Evolutionary conservation across 2,113 vertebrate genomes (phyloP).

Genomic region (Podiceps cristatus): DNA sequence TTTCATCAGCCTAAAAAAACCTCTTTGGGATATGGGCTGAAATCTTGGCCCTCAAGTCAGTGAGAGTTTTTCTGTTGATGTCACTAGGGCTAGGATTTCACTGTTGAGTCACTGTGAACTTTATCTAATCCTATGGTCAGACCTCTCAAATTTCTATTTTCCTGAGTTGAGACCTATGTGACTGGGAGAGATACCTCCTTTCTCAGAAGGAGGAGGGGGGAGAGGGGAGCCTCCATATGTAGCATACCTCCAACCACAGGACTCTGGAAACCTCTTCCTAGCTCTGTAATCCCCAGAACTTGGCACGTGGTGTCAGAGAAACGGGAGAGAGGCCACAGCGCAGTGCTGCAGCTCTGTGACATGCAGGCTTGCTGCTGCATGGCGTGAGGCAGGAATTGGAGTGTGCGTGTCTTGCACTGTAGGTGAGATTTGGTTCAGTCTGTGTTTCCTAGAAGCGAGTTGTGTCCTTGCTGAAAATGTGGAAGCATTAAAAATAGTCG

Average conservation of each 20-base stretch:
- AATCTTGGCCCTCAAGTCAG: neutral
- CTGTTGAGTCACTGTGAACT: slow-evolving; percentile 36
- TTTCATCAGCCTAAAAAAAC: neutral
- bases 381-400: neutral
- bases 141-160: slow-evolving; percentile 57
- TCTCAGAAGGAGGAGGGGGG: neutral
- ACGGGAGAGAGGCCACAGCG: neutral
- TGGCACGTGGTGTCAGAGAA: neutral
- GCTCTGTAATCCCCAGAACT: neutral
- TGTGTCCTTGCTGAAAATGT: neutral
- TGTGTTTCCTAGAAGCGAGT: neutral
- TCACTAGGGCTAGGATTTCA: slow-evolving; percentile 52
- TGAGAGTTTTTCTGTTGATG: slow-evolving; percentile 50
- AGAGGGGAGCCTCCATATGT: neutral
- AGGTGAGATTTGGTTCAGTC: neutral
- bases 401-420: accelerated
- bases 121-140: slow-evolving; percentile 25
- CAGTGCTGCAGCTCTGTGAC: neutral
- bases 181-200: neutral
- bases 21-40: neutral
- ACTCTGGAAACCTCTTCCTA: neutral
- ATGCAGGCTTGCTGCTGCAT: neutral
- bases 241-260: neutral
- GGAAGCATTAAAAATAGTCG: neutral
- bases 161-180: neutral